phyloP scores from a whole-genome alignment of 2,888 invertebrate species.

The Agrochola lota region DNA sequence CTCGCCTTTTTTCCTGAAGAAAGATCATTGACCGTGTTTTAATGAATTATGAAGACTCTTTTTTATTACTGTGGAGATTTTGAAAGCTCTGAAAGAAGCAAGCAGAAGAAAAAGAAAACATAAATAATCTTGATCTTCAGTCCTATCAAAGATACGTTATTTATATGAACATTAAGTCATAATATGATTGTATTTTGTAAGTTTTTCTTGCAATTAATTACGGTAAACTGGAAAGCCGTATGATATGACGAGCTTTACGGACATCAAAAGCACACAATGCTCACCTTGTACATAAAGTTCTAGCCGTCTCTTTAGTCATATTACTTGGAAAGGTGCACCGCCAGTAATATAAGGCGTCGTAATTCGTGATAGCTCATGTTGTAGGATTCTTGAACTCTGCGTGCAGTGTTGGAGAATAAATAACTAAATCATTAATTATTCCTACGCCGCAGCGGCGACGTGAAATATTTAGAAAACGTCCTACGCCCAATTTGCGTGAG shows the following conservation, averaged over 20 bases:
- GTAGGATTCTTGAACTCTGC: constrained; percentile 59
- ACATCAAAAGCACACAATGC: constrained; percentile 18
- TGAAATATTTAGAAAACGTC: constrained; percentile 81
- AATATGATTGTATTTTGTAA: background rate
- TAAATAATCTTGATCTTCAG: background rate
- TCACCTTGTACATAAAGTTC: constrained; percentile 14
- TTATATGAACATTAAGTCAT: background rate
- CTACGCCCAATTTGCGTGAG: constrained; percentile 77
- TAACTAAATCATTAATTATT: constrained; percentile 80
- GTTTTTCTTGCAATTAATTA: background rate
- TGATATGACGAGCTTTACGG: constrained; percentile 1
- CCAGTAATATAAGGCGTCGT: constrained; percentile 10
- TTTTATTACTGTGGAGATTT: constrained; percentile 55
- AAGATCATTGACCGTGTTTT: constrained; percentile 70
- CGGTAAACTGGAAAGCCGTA: constrained; percentile 6
- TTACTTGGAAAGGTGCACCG: constrained; percentile 29
- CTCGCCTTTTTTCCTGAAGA: constrained; percentile 64
- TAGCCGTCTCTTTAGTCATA: constrained; percentile 37
- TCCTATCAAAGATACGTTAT: constrained; percentile 1
- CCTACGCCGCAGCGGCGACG: constrained; percentile 70
- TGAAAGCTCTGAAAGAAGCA: constrained; percentile 28
- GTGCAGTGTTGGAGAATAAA: constrained; percentile 69
- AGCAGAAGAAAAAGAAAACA: constrained; percentile 20
- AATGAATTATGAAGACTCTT: constrained; percentile 67
- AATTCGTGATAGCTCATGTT: constrained; percentile 36